Evolutionary conservation across 2,888 invertebrate genomes (phyloP).

Genomic region (Nowickia ferox): DNA sequence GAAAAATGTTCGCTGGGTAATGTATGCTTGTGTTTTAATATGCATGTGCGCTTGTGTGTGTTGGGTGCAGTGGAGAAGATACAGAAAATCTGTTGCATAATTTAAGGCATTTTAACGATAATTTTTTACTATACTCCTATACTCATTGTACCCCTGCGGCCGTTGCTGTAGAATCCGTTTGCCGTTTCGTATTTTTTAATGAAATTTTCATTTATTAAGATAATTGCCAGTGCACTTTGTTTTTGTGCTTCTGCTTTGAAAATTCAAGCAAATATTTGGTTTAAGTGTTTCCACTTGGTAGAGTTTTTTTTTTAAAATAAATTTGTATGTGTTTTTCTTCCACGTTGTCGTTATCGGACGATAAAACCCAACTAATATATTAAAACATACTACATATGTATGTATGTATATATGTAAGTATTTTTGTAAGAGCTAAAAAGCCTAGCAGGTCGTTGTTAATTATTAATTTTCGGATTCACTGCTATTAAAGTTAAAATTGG

Average conservation of each 20-base stretch:
- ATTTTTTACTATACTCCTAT: constrained; percentile 27
- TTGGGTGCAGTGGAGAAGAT: neutral
- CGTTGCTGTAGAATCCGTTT: constrained; percentile 26
- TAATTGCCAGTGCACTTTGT: constrained; percentile 59
- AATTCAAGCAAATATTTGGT: constrained; percentile 52
- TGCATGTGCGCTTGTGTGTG: neutral
- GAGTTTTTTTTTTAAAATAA: constrained; percentile 21
- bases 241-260: constrained; percentile 47
- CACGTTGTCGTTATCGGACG: neutral
- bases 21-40: neutral
- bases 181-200: constrained; percentile 47
- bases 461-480: no score
- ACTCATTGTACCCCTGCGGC: constrained; percentile 32
- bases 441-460: no score
- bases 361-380: neutral
- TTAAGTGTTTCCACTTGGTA: constrained; percentile 64
- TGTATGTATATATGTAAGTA: no score
- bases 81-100: constrained; percentile 71
- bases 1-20: neutral
- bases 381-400: no score
- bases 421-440: no score
- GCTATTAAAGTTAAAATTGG: no score
- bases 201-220: constrained; percentile 70
- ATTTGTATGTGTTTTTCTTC: constrained; percentile 1
- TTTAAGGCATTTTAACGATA: constrained; percentile 69